Base-by-base conservation (phyloP, 2,888 invertebrate genomes). In the Pteria penguin region DNA sequence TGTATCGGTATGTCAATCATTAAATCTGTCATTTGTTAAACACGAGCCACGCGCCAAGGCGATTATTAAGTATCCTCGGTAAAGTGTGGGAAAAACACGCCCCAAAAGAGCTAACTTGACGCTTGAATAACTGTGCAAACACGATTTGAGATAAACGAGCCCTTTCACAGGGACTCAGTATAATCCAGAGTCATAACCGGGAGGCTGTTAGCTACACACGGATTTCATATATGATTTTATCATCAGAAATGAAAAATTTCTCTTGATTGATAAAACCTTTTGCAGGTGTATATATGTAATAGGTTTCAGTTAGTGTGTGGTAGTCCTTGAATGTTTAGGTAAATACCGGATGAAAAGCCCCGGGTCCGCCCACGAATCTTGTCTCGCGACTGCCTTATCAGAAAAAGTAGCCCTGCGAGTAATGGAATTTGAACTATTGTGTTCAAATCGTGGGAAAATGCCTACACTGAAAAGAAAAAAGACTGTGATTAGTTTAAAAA, bases 31-130 rank as follows among this genome's bases (percentile, higher is more conserved):
- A 70, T 77, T 77, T 68, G 65, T 72, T 82, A 80, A 60, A 77
- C 67, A 72, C 80, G 79, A 72, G 82, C 79, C 87, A 84, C 86
- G 87, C 85, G 87, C 84, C 87, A 60, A 33, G 62, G 32, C 75
- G 80, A 84, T 84, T 86, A 83, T 84, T 72, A 75, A 70, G 80
- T 81, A 75, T 82, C 75, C 81, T 69, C 76, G 75, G 82, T 81
- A 81, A 82, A 83, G 86, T 86, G 87, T 89, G 89, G 88, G 89
- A 89, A 89, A 89, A 87, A 88, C 76, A 81, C 89, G 84, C 88
- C 89, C 54, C 58, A 55, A 61, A 54, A 55, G 76, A 69, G 57
- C 66, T 32, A 61, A 60, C 54, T 61, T 31, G 63, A 72, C 67
- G 76, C 69, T 69, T 66, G 69, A 36, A 33, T 65, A 69, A 77